These are phyloP conservation scores for Ametastegia equiseti DNA, from an alignment of 2,888 invertebrate genomes.

Conservation along the genomic window DNA sequence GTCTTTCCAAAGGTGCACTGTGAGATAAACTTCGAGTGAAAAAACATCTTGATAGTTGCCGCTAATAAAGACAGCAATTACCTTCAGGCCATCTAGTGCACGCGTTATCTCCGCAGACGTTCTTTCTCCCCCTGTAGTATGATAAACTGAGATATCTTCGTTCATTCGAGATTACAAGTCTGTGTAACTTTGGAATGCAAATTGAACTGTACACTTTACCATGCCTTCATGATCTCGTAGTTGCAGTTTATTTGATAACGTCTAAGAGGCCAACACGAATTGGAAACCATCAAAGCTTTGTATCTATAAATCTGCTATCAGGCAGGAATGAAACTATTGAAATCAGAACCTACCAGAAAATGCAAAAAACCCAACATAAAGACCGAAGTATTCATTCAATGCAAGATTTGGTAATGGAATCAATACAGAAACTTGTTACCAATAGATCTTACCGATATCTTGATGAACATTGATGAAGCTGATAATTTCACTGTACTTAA, in stretches of 20 bases:
- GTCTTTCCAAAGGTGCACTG: not conserved
- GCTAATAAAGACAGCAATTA: slow-evolving; percentile 37
- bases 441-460: no score
- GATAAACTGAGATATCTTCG: slow-evolving; percentile 4
- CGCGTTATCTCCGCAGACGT: not conserved
- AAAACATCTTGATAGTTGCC: slow-evolving; percentile 14
- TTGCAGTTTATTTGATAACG: not conserved
- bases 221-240: slow-evolving; percentile 4
- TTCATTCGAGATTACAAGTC: slow-evolving; percentile 19
- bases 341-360: no score
- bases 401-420: no score
- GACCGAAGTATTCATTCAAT: no score
- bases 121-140: not conserved
- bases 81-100: not conserved
- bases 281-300: not conserved
- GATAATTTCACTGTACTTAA: no score
- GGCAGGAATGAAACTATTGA: no score
- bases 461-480: no score
- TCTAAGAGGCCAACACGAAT: not conserved
- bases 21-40: not conserved
- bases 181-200: slow-evolving; percentile 24
- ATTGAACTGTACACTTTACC: slow-evolving; percentile 17
- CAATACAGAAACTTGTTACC: no score
- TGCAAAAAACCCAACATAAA: no score
- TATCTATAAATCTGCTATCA: not conserved